phyloP scores from a whole-genome alignment of 2,888 invertebrate species.

The Nezara viridula region DNA sequence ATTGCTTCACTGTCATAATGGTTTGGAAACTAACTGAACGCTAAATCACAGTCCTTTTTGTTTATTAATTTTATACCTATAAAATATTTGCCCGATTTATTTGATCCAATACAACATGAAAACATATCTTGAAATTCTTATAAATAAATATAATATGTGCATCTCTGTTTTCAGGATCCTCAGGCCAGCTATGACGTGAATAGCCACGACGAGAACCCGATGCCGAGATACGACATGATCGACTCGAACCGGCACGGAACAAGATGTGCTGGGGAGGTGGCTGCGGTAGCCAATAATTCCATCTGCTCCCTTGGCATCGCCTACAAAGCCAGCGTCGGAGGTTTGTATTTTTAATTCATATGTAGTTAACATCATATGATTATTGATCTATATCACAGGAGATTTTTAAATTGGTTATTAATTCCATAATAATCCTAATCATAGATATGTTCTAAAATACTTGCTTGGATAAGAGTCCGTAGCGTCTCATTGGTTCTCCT shows the following conservation, averaged over 20 bases:
- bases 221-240: conserved; percentile 96
- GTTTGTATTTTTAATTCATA: conserved; percentile 69
- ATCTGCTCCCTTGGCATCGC: conserved; percentile 97
- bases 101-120: background rate
- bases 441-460: too few relatives aligned
- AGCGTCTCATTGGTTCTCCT: too few relatives aligned
- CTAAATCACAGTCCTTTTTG: too few relatives aligned
- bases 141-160: conserved; percentile 53
- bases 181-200: conserved; percentile 98
- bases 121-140: background rate
- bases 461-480: too few relatives aligned
- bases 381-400: too few relatives aligned
- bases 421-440: too few relatives aligned
- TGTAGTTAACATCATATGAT: too few relatives aligned
- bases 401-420: too few relatives aligned
- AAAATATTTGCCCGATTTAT: too few relatives aligned
- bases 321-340: conserved; percentile 94
- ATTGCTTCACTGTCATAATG: too few relatives aligned
- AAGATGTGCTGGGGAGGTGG: conserved; percentile 97
- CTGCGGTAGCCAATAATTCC: conserved; percentile 96
- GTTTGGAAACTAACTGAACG: too few relatives aligned
- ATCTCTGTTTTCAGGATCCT: conserved; percentile 79
- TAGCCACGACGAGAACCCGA: conserved; percentile 94
- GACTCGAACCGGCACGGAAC: conserved; percentile 97
- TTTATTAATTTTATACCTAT: too few relatives aligned